A percentile compares a stretch with the other conserved stretches of the same genome.
These are phyloP conservation scores for Drosophila niveifrons DNA, from an alignment of 2,888 invertebrate genomes.

Conservation along the genomic window DNA sequence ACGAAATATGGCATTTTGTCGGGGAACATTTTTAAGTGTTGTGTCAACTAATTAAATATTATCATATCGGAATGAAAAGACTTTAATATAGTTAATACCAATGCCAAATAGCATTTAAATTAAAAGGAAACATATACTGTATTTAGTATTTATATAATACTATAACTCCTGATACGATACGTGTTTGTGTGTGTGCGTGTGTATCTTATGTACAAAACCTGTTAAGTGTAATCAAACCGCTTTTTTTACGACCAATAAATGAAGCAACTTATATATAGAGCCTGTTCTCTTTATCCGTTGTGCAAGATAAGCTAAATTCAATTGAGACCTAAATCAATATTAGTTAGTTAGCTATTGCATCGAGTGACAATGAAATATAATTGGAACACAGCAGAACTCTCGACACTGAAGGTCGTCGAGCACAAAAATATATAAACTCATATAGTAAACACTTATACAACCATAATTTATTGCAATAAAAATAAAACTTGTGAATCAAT, in stretches of 20 bases:
- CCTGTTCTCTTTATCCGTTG: constrained; percentile 9
- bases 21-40: constrained; percentile 41
- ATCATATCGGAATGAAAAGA: constrained; percentile 33
- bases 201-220: constrained; percentile 22
- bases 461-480: constrained; percentile 6
- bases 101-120: constrained; percentile 39
- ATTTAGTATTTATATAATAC: constrained; percentile 9
- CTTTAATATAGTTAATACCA: constrained; percentile 40
- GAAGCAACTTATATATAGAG: constrained; percentile 25
- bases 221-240: constrained; percentile 47
- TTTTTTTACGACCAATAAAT: constrained; percentile 57
- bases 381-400: constrained; percentile 10
- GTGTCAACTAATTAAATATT: constrained; percentile 56
- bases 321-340: constrained; percentile 27
- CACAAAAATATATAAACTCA: neutral
- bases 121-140: constrained; percentile 7
- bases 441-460: neutral
- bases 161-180: constrained; percentile 8
- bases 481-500: constrained; percentile 5
- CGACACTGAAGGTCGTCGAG: neutral
- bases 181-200: constrained; percentile 4
- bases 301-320: constrained; percentile 44
- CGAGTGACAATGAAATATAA: constrained; percentile 28
- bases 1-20: constrained; percentile 10
- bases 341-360: constrained; percentile 26